Evolutionary conservation across 1,140 invertebrate species (phyloP), one percentile per base, ranked within the genome.

Genomic region (Drosophila sproati): DNA sequence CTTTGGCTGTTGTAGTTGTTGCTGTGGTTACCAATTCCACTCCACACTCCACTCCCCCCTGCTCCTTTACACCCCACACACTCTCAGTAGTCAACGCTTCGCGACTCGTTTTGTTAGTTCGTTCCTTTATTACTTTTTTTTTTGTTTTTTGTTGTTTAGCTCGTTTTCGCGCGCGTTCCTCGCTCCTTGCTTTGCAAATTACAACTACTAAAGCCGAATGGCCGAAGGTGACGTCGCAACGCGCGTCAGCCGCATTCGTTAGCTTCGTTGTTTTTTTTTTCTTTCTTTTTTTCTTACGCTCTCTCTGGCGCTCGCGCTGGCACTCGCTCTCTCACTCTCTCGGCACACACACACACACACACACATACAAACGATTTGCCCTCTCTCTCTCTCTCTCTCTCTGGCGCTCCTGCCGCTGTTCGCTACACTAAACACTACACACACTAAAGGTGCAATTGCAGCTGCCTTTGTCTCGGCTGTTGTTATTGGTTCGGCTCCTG

Each of bases 371-470:
- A n/a, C 10, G 10, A 43, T n/a, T 20, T 20, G 20, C 20, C 20
- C 20, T 1, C 55, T 51, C 39, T 41, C 31, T 52, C 56, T 51
- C 39, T 41, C 31, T 52, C 56, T 56, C 72, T 60, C 59, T 73
- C 35, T 63, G 52, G 20, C 56, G 39, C 78, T 87, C 82, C 83
- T 87, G 80, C 61, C 56, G 67, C 37, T 70, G 66, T 52, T n/a
- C 10, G n/a, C 64, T 75, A 54, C 55, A 20, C 20, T 20, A 20
- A 20, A 20, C 20, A 20, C 12, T 2, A 35, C 47, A 66, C 6
- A 67, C 73, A 60, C 73, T 74, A 88, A 89, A 89, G 85, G 85
- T 89, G 85, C 85, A 89, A 89, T 90, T 89, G 85, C 85, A 88
- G 83, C 83, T 89, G 85, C 85, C 82, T 85, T 85, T 80, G 78